A percentile compares a stretch with the other conserved stretches of the same genome.
Conservation (phyloP, 2,888 invertebrate genomes). For the Cataglyphis rosenhaueri region DNA sequence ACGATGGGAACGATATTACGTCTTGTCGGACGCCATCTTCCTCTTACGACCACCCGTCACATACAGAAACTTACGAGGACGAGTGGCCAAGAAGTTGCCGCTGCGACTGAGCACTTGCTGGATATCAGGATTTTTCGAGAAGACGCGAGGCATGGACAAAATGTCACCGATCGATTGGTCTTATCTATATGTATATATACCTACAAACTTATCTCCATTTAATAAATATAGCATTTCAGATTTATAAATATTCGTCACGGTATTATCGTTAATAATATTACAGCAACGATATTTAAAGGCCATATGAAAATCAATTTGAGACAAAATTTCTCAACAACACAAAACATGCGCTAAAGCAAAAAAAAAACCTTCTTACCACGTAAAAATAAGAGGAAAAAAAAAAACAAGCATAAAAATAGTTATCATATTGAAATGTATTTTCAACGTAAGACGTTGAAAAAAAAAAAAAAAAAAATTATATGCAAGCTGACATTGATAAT, state of each 20-base stretch:
- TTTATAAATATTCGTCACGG: background rate
- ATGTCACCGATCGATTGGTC: constrained; percentile 36
- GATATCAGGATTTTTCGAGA: constrained; percentile 60
- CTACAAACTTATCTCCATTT: constrained; percentile 10
- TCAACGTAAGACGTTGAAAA: too few relatives aligned
- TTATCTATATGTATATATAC: background rate
- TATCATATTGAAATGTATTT: background rate
- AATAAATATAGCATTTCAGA: background rate
- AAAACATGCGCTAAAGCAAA: background rate
- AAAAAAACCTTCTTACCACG: background rate
- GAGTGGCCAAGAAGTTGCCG: constrained; percentile 51
- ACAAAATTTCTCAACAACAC: background rate
- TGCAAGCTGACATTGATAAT: constrained; percentile 56
- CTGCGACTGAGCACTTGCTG: constrained; percentile 51
- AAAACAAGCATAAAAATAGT: background rate
- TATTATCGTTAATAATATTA: background rate
- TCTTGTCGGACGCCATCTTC: constrained; percentile 70
- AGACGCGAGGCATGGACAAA: constrained; percentile 49
- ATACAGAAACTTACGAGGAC: constrained; percentile 65
- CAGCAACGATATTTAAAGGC: background rate
- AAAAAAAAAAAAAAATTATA: background rate
- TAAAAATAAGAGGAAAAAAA: background rate
- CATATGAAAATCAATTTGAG: background rate
- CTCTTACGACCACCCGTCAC: constrained; percentile 68
- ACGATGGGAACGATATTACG: constrained; percentile 73